phyloP scores from a whole-genome alignment of 2,113 vertebrate genomes.

The Lonchura striata region DNA sequence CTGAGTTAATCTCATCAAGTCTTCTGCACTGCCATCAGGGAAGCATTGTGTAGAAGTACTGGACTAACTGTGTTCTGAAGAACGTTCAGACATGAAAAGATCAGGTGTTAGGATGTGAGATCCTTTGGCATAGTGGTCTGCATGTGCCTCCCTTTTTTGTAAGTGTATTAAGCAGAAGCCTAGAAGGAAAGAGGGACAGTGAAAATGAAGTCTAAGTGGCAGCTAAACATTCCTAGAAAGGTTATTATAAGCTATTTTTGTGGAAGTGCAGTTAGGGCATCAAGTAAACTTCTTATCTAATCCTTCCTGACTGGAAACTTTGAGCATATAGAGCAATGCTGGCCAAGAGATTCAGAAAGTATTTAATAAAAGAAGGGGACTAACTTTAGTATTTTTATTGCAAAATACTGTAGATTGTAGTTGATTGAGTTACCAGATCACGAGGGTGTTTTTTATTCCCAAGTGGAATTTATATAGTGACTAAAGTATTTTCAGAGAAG shows the following conservation, averaged over 20 bases:
- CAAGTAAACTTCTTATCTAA: neutral
- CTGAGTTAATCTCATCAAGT: neutral
- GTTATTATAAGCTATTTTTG: neutral
- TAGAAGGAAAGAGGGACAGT: neutral
- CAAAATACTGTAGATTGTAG: neutral
- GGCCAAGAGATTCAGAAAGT: neutral
- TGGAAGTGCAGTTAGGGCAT: neutral
- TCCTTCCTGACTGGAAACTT: neutral
- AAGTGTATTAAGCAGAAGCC: neutral
- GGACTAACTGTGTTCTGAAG: neutral
- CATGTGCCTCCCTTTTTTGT: neutral
- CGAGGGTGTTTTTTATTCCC: neutral
- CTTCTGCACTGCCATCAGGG: neutral
- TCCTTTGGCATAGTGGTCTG: neutral
- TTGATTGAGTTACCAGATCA: neutral
- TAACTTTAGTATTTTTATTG: neutral
- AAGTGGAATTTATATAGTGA: neutral
- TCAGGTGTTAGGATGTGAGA: neutral
- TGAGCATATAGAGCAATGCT: neutral
- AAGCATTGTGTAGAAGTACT: neutral
- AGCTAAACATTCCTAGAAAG: neutral
- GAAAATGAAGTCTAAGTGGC: neutral
- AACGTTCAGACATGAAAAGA: neutral
- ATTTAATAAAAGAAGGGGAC: neutral
- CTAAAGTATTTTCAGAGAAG: conserved; percentile 73